Evolutionary conservation across 92 coral and sea anemone genomes (phyloP).

Genomic region (Parazoanthus swiftii): DNA sequence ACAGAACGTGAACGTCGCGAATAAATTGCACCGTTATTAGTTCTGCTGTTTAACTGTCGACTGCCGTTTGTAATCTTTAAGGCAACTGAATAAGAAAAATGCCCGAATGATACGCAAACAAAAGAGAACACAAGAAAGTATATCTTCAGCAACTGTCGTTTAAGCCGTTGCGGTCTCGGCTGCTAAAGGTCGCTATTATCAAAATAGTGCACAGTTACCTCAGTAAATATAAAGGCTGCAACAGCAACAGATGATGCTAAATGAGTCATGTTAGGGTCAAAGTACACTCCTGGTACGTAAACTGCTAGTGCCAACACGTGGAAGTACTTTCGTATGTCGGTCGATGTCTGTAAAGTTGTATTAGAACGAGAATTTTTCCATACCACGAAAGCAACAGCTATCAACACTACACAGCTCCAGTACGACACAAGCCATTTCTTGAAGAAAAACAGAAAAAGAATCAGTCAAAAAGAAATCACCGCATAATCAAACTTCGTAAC

Average conservation of each 20-base stretch:
- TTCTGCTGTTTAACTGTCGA: too few relatives aligned
- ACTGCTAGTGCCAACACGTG: slow-evolving; percentile 83
- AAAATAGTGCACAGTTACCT: slow-evolving; percentile 52
- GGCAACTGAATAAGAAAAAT: too few relatives aligned
- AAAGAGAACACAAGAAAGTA: too few relatives aligned
- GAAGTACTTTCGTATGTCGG: slow-evolving; percentile 77
- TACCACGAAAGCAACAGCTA: slow-evolving; percentile 72
- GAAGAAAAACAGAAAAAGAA: background rate
- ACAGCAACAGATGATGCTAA: slow-evolving; percentile 87
- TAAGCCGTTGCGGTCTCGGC: too few relatives aligned
- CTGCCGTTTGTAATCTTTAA: too few relatives aligned
- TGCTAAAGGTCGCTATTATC: too few relatives aligned
- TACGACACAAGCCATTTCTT: slow-evolving; percentile 60
- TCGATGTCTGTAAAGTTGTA: slow-evolving; percentile 39
- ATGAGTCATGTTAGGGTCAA: slow-evolving; percentile 82
- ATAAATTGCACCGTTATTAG: too few relatives aligned
- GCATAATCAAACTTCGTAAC: background rate
- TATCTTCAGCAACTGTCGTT: too few relatives aligned
- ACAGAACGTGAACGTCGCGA: too few relatives aligned
- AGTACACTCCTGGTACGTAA: slow-evolving; percentile 81
- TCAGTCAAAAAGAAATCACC: background rate
- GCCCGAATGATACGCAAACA: too few relatives aligned
- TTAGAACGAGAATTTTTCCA: slow-evolving; percentile 59
- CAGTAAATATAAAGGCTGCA: slow-evolving; percentile 83
- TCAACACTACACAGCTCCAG: slow-evolving; percentile 67